Base-by-base conservation (phyloP, 2,113 vertebrate genomes). In the Mormyrus lacerda region DNA sequence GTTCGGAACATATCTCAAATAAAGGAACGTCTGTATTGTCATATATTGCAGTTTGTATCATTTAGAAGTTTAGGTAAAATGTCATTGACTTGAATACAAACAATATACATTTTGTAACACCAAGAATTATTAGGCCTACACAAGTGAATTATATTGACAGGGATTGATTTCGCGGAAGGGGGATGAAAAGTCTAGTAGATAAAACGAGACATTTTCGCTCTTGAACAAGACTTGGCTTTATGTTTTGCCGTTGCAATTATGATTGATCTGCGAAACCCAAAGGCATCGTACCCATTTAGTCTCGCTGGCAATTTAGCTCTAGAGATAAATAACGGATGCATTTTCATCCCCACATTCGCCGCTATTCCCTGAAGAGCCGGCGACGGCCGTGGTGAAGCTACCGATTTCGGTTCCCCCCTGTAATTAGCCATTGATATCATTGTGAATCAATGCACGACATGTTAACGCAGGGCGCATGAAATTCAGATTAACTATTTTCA, bases 201-300 rank as follows among this genome's bases (percentile, higher is more conserved):
- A 6, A 79, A 19, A 79, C n/a, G 24, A n/a, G 44, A 50, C n/a
- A 10, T 50, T 79, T 79, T 50, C 47, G 0, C 47, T 50, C 47
- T 31, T 19, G 10, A 85, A 47, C 83, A 27, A 85, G 45, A 85
- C 19, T 24, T 44, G 50, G 83, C n/a, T 48, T 85, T 48, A 85
- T 5, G 24, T 45, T 85, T 1, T 27, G 6, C 50, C 11, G 7
- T 35, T 8, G 11, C 69, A 89, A 61, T 91, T 89, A 91, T 91
- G 90, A 91, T 90, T 93, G 91, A 93, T 93, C 91, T 91, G 88
- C 50, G 79, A 88, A 93, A 88, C 73, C 92, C 92, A 85, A 91
- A 90, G 90, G 91, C 89, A 88, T 89, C 89, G 89, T 45, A 82
- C 87, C 90, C 87, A 85, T 79, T 92, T 91, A 92, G 79, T 91